Conservation (phyloP, 2,113 vertebrate genomes). For the Colius striatus region DNA sequence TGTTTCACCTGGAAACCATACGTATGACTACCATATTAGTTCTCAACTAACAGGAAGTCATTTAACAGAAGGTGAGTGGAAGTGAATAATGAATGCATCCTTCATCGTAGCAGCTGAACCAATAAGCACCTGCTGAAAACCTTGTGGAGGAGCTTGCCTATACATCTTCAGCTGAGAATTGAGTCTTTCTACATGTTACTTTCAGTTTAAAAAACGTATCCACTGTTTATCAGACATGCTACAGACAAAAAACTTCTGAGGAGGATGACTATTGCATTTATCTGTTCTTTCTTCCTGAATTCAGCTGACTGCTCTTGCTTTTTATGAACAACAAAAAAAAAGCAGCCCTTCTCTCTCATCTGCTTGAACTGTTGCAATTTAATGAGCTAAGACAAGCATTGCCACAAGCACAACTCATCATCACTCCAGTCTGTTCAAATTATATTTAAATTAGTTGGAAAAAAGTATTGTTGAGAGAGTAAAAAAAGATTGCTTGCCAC, state of each 20-base stretch:
- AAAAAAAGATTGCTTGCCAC: background rate
- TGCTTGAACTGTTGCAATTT: background rate
- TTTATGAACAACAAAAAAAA: background rate
- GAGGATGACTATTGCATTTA: background rate
- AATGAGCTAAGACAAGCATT: background rate
- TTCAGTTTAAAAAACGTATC: background rate
- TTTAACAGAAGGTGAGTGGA: background rate
- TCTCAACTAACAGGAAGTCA: background rate
- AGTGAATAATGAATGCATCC: background rate
- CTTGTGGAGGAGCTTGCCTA: background rate
- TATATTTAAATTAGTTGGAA: slow-evolving; percentile 8
- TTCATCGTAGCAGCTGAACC: background rate
- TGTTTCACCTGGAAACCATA: background rate
- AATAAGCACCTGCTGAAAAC: background rate
- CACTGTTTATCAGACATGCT: background rate
- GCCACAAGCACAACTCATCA: background rate
- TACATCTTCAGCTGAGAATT: background rate
- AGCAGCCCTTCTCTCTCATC: background rate
- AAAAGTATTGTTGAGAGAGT: background rate
- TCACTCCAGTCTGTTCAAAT: background rate
- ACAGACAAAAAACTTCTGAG: background rate
- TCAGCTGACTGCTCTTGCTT: background rate
- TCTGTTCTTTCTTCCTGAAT: background rate
- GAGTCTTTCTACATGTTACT: background rate
- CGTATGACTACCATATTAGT: background rate